Conservation (phyloP, 1,140 invertebrate genomes). For the Ctenoplectra terminalis region DNA sequence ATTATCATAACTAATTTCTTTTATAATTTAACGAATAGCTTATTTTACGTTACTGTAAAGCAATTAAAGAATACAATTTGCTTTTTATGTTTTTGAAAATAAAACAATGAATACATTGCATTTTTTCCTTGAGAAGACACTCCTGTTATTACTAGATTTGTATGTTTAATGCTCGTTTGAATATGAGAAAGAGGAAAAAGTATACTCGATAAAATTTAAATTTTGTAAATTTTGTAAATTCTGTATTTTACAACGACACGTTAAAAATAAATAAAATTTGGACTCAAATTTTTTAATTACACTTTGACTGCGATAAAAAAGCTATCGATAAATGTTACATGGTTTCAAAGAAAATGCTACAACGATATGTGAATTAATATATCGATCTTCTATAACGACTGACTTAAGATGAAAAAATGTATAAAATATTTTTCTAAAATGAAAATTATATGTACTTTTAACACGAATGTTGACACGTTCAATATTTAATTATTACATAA, state of each 20-base stretch:
- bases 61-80: background rate
- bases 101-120: background rate
- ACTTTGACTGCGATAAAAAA: background rate
- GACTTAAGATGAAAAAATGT: background rate
- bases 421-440: background rate
- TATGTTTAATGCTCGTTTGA: background rate
- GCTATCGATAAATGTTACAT: background rate
- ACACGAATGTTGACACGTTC: background rate
- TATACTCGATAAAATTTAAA: background rate
- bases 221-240: background rate
- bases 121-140: background rate
- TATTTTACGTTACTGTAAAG: background rate
- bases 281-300: background rate
- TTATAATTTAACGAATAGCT: background rate
- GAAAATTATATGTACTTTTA: background rate
- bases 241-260: background rate
- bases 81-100: background rate
- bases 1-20: background rate
- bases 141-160: background rate
- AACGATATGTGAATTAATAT: background rate
- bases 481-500: background rate
- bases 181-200: background rate
- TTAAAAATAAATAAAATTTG: slow-evolving; percentile 14
- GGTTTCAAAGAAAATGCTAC: background rate
- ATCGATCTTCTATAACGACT: background rate